Percentiles rank a stretch among this genome's conserved stretches.
phyloP scores from a whole-genome alignment of 1,140 invertebrate genomes.

The Manduca sexta region DNA sequence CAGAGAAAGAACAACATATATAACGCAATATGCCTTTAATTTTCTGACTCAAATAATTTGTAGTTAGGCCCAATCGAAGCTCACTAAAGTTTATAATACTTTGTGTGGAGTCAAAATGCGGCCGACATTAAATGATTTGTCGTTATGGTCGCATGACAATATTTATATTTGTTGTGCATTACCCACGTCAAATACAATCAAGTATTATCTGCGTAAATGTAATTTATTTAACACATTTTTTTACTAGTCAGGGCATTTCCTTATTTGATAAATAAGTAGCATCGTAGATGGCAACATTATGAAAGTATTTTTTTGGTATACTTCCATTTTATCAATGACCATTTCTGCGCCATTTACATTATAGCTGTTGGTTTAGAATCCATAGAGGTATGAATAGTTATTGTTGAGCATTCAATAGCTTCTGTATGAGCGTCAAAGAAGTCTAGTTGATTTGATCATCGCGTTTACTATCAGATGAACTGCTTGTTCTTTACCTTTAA shows the following conservation, averaged over 20 bases:
- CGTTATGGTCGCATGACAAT: conserved; percentile 8
- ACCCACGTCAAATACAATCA: conserved; percentile 10
- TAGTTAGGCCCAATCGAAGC: conserved; percentile 10
- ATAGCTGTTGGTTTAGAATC: too few relatives aligned
- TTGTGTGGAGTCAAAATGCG: conserved; percentile 7
- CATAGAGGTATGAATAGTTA: too few relatives aligned
- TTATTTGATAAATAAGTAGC: too few relatives aligned
- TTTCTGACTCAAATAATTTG: background rate
- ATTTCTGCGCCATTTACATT: too few relatives aligned
- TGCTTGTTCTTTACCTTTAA: background rate
- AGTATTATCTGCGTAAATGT: too few relatives aligned
- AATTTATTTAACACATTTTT: background rate
- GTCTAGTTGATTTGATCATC: background rate
- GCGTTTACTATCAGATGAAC: background rate
- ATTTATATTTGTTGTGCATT: conserved; percentile 1
- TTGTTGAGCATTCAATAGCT: too few relatives aligned
- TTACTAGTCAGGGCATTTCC: too few relatives aligned
- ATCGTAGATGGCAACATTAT: too few relatives aligned
- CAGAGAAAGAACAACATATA: too few relatives aligned
- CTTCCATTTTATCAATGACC: too few relatives aligned
- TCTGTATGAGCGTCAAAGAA: too few relatives aligned
- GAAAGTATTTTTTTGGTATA: too few relatives aligned
- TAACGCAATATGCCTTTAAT: background rate
- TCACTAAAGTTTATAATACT: background rate
- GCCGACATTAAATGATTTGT: conserved; percentile 3